Evolutionary conservation across 2,797 vertebrate genomes (phyloP), one percentile per base, ranked within the genome.

Genomic region (Notolepis coatsorum): DNA sequence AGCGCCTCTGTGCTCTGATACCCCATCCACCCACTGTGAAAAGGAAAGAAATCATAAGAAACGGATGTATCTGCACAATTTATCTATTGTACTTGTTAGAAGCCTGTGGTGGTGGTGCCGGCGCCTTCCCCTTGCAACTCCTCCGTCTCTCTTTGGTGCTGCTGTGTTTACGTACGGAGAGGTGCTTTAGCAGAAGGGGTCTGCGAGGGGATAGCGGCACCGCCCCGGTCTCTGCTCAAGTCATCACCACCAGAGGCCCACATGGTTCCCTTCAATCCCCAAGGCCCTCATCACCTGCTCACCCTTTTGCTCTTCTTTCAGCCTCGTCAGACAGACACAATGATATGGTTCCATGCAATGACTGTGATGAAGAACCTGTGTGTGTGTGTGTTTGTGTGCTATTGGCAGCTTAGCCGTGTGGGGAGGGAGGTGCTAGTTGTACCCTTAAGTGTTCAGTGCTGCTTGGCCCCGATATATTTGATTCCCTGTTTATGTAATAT

Each of bases 41-140:
- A 81, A 71, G 28, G 51, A 23, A 48, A 66, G 47, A 73, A 80
- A 80, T 87, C 71, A 91, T 86, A 74, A 67, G 71, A 91, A 89
- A 79, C 90, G 91, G 81, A 91, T 91, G 88, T 82, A 82, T 82
- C 54, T 15, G 51, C 65, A 85, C 82, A 89, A 74, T 88, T 87
- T 88, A 89, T 90, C 84, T 85, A 78, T 87, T 86, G 82, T 90
- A 49, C 59, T 75, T 70, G 78, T 80, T n/a, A 7, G 63, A 71
- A 57, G 62, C 63, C 79, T 58, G 55, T 61, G 42, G 71, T 65
- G 17, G 59, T 33, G 63, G n/a, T 61, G 61, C 74, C 72, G 65
- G 52, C 74, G 72, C 75, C 73, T 69, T 57, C 71, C 68, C 51
- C 53, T n/a, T 62, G 25, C 58, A 73, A 78, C 63, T 61, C 45